phyloP scores from a whole-genome alignment of 2,888 invertebrate genomes.

The Thera obeliscata region DNA sequence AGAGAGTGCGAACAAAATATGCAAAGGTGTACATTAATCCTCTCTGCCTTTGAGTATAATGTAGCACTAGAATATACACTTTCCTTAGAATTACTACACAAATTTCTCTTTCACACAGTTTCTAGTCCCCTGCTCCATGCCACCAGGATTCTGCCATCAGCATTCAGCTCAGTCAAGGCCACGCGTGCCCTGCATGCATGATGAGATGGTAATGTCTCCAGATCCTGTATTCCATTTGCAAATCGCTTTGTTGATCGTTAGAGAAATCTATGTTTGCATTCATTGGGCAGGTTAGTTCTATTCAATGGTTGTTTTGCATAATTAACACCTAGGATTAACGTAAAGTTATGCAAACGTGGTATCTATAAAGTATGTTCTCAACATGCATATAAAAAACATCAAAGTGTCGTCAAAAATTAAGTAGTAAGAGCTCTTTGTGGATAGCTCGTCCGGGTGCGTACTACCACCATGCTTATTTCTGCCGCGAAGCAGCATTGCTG shows the following conservation, averaged over 20 bases:
- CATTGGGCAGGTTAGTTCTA: conserved; percentile 4
- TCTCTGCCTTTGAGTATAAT: neutral
- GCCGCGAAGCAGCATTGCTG: too few relatives aligned
- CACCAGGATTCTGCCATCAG: conserved; percentile 26
- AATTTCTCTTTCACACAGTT: conserved; percentile 45
- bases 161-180: conserved; percentile 35
- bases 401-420: too few relatives aligned
- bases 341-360: too few relatives aligned
- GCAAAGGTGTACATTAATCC: neutral
- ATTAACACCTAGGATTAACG: conserved; percentile 6
- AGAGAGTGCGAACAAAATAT: neutral
- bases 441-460: too few relatives aligned
- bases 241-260: conserved; percentile 17
- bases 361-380: too few relatives aligned
- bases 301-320: conserved; percentile 17
- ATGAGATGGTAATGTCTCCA: conserved; percentile 21
- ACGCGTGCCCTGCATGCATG: conserved; percentile 22
- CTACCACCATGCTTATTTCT: too few relatives aligned
- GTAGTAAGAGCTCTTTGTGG: too few relatives aligned
- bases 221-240: conserved; percentile 19
- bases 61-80: conserved; percentile 12
- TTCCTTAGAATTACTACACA: conserved; percentile 31
- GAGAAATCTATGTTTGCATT: conserved; percentile 21
- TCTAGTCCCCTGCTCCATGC: conserved; percentile 25
- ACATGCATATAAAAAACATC: too few relatives aligned